Conservation (phyloP, 2,888 invertebrate species). For the Eumacrocentrus americanus region DNA sequence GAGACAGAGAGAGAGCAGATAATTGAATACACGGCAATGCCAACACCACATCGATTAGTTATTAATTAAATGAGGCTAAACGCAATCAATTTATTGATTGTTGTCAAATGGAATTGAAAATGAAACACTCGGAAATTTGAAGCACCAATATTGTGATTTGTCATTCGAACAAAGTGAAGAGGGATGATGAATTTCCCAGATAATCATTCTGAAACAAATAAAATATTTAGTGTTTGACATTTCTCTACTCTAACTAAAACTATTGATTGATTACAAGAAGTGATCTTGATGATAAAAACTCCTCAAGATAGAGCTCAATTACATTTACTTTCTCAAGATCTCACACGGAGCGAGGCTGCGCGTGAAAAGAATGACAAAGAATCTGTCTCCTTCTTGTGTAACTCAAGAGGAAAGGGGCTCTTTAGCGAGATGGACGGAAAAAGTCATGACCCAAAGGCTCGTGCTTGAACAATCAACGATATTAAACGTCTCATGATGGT, state of each 20-base stretch:
- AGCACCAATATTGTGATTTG: no score
- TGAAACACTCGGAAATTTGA: no score
- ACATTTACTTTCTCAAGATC: not conserved
- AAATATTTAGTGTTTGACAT: no score
- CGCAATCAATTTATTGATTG: constrained; percentile 28
- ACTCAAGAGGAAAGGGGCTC: not conserved
- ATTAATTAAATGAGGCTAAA: constrained; percentile 31
- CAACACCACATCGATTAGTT: constrained; percentile 3
- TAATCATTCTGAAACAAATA: no score
- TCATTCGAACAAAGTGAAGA: no score
- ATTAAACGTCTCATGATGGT: not conserved
- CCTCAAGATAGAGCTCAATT: no score
- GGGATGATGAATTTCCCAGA: no score
- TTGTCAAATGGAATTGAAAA: constrained; percentile 10
- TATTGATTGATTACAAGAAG: no score
- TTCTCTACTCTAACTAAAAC: no score
- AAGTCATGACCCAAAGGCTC: not conserved
- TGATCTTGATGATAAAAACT: no score
- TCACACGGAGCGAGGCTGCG: not conserved
- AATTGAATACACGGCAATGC: not conserved
- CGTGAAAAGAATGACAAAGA: constrained; percentile 19
- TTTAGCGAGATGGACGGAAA: not conserved
- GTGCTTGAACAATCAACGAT: constrained; percentile 7
- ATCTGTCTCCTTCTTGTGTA: not conserved
- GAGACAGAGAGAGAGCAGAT: not conserved